Evolutionary conservation across 2,888 invertebrate species (phyloP).

Genomic region (Pimpla rufipes): DNA sequence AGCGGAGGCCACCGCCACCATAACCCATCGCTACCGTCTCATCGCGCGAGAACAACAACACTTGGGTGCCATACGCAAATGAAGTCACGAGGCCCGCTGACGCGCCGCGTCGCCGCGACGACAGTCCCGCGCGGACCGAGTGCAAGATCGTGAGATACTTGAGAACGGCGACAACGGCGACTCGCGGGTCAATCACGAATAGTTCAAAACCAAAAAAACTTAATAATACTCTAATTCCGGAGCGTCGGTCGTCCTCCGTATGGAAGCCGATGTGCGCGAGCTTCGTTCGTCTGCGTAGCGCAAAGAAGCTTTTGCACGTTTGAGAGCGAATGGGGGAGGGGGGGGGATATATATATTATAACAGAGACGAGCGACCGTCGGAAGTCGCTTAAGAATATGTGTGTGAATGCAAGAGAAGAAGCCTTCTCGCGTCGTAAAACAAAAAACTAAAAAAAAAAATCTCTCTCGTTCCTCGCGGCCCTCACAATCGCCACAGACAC

Average conservation of each 20-base stretch:
- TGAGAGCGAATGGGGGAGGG: conserved; percentile 31
- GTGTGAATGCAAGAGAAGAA: conserved; percentile 17
- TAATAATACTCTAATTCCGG: conserved; percentile 64
- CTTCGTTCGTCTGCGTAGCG: conserved; percentile 64
- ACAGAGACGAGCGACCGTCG: conserved; percentile 1
- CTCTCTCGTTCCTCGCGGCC: conserved; percentile 59
- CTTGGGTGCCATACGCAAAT: conserved; percentile 80
- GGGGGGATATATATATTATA: not conserved
- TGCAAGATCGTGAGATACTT: conserved; percentile 22
- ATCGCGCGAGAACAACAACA: conserved; percentile 66
- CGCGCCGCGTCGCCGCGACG: conserved; percentile 34
- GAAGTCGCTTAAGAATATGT: conserved; percentile 22
- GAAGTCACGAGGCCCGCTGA: conserved; percentile 34
- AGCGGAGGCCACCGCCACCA: conserved; percentile 83
- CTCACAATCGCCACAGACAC: conserved; percentile 30
- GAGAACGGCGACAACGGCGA: conserved; percentile 25
- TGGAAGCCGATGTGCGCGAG: conserved; percentile 61
- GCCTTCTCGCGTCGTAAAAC: conserved; percentile 50
- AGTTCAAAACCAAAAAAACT: conserved; percentile 69
- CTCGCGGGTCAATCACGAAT: conserved; percentile 56
- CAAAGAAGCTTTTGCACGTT: conserved; percentile 68
- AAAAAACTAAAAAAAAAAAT: conserved; percentile 24
- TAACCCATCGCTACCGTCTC: conserved; percentile 78
- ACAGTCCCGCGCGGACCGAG: conserved; percentile 1
- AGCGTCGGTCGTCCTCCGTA: conserved; percentile 45